These are phyloP conservation scores for Phataginus tricuspis DNA, from an alignment of 2,797 vertebrate genomes.

Conservation along the genomic window DNA sequence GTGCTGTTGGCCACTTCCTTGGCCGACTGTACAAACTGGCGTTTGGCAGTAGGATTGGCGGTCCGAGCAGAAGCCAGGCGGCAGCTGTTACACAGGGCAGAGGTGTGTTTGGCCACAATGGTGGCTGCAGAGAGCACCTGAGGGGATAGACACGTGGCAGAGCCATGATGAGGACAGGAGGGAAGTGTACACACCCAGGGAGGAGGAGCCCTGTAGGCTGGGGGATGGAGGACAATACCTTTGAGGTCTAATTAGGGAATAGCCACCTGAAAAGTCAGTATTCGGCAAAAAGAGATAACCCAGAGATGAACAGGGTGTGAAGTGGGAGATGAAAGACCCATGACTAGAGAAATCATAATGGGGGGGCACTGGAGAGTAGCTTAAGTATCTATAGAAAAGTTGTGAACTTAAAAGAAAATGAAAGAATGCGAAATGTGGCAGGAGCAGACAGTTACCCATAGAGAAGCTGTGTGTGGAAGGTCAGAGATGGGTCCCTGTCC, in stretches of 20 bases:
- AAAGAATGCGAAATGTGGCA: not conserved
- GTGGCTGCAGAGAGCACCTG: conserved; percentile 98
- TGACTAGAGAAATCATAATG: not conserved
- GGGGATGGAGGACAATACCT: not conserved
- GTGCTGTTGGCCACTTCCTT: conserved; percentile 99
- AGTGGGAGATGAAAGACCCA: not conserved
- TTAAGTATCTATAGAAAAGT: not conserved
- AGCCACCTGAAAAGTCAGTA: not conserved
- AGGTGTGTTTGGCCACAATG: conserved; percentile 98
- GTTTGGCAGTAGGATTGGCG: conserved; percentile 96
- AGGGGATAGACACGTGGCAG: not conserved
- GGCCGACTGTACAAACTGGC: conserved; percentile 98
- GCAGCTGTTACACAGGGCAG: conserved; percentile 97
- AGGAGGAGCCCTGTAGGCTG: not conserved
- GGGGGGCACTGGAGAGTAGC: not conserved
- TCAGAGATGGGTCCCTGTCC: not conserved
- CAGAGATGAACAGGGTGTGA: not conserved
- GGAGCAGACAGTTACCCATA: not conserved
- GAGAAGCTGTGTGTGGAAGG: not conserved
- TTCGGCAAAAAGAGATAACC: not conserved
- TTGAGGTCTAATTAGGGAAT: not conserved
- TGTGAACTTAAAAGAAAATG: not conserved
- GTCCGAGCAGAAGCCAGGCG: conserved; percentile 96
- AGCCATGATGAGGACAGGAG: not conserved
- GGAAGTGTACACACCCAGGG: not conserved